phyloP scores from a whole-genome alignment of 2,797 vertebrate genomes.

The Betta splendens region DNA sequence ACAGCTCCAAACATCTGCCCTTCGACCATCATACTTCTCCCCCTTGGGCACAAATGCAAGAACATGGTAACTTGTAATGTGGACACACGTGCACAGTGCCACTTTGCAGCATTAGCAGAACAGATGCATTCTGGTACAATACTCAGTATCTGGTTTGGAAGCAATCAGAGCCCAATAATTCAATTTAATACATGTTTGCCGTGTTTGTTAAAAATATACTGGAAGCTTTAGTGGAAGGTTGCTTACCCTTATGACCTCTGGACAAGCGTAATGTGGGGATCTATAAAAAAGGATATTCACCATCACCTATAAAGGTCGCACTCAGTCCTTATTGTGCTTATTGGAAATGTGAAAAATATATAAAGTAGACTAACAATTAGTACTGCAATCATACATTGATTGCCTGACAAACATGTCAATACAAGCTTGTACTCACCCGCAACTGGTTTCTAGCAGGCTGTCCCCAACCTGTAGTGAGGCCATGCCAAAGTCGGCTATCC shows the following conservation, averaged over 20 bases:
- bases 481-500: slow-evolving; percentile 94
- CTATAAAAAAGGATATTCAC: slow-evolving; percentile 67
- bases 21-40: slow-evolving; percentile 91
- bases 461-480: slow-evolving; percentile 93
- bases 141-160: neutral
- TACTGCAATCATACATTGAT: neutral
- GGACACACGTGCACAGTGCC: neutral
- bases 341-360: too few species aligned
- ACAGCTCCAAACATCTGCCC: slow-evolving; percentile 94
- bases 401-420: neutral
- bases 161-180: neutral
- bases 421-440: slow-evolving; percentile 72
- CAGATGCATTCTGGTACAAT: neutral
- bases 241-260: slow-evolving; percentile 97
- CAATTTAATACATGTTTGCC: too few species aligned
- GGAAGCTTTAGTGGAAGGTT: neutral
- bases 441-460: slow-evolving; percentile 91
- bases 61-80: neutral
- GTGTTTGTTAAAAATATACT: slow-evolving; percentile 1
- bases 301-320: neutral
- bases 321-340: neutral
- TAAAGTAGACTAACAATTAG: too few species aligned
- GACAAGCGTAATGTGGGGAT: slow-evolving; percentile 98
- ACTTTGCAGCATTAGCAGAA: too few species aligned
- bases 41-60: slow-evolving; percentile 74